Base-by-base conservation (phyloP, 2,888 invertebrate species). In the Prosopocoilus inquinatus region DNA sequence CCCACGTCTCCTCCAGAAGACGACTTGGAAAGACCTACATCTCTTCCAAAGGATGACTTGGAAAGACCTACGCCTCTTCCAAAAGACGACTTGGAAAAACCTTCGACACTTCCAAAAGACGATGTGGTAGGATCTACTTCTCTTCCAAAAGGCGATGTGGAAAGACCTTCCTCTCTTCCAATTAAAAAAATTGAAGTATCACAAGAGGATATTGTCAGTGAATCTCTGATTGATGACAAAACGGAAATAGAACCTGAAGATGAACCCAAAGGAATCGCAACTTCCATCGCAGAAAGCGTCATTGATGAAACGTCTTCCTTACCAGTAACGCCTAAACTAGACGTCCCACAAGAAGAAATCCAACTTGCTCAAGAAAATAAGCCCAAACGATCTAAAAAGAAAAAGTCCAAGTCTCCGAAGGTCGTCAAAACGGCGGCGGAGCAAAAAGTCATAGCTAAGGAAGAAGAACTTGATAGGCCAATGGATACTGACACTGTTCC, bases 61-160 rank as follows among this genome's bases (percentile, higher is more conserved):
- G 59, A 68, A 39, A n/a, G n/a, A 56, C 59, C 66, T 2, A 55
- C 60, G 13, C 7, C 20, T 28, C 20, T 28, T 28, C 20, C 20
- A 11, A 11, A 38, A 4, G 13, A 11, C 38, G 12, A 38, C 38
- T 9, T 35, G 35, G 11, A 3, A 38, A 38, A 3, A 11, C 20
- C 20, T 4, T 3, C 20, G n/a, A n/a, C n/a, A n/a, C n/a, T n/a
- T n/a, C n/a, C n/a, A n/a, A n/a, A n/a, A n/a, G 68, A 70, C 54
- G 67, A 72, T 59, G 71, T 75, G 54, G 54, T 72, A 3, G 59
- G 67, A 39, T 59, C 66, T 2, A 55, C 60, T 13, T 28, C 20
- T 28, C 20, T 28, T 28, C 20, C 20, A 11, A 11, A 38, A 4
- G 13, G 5, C 38, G 12, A 38, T 5, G 9, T 35, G 35, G 11